phyloP scores from a whole-genome alignment of 2,888 invertebrate genomes.

The Hoplodrina ambigua region DNA sequence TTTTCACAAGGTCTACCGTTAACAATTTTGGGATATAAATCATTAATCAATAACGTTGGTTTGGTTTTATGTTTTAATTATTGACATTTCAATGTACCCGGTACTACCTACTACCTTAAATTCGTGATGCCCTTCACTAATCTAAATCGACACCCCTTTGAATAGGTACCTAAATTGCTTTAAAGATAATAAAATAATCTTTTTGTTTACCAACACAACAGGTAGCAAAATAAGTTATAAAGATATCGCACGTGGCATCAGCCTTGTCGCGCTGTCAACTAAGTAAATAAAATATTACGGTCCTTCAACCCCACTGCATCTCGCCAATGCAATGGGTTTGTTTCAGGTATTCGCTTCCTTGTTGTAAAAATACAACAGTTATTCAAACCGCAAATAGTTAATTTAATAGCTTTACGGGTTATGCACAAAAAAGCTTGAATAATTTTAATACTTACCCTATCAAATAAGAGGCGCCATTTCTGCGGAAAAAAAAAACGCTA shows the following conservation, averaged over 20 bases:
- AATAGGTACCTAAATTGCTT: neutral
- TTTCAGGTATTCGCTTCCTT: conserved; percentile 20
- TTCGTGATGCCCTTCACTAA: neutral
- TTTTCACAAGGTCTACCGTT: conserved; percentile 8
- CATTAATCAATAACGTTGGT: neutral
- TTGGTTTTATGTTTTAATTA: neutral
- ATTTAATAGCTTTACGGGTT: neutral
- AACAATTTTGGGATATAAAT: conserved; percentile 8
- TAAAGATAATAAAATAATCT: conserved; percentile 17
- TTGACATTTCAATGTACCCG: no score
- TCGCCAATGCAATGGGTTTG: conserved; percentile 14
- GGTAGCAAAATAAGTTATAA: conserved; percentile 63
- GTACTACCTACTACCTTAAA: neutral
- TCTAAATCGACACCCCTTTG: conserved; percentile 7
- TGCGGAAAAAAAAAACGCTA: conserved; percentile 85
- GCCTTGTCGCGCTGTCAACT: conserved; percentile 42
- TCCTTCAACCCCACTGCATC: conserved; percentile 17
- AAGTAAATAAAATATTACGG: conserved; percentile 34
- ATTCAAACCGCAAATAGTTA: neutral
- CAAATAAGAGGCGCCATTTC: conserved; percentile 97
- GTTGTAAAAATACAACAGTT: neutral
- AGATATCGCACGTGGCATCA: conserved; percentile 64
- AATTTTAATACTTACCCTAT: conserved; percentile 91
- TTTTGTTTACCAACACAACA: conserved; percentile 44
- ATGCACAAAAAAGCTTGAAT: neutral